Evolutionary conservation across 2,888 invertebrate genomes (phyloP).

Genomic region (Drosophila rellima): DNA sequence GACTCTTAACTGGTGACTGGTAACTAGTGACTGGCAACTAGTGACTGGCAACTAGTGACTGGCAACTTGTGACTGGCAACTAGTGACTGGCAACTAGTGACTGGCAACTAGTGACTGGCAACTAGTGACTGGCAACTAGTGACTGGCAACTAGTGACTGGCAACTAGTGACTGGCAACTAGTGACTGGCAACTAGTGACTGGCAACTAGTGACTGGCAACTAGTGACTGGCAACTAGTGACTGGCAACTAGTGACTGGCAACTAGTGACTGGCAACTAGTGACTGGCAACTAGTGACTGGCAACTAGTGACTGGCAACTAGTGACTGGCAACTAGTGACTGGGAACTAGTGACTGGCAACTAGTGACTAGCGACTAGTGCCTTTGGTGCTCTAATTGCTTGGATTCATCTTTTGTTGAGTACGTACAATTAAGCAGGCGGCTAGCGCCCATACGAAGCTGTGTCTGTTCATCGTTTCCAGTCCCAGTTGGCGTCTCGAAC

Average conservation of each 20-base stretch:
- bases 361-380: not conserved
- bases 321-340: not conserved
- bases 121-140: not conserved
- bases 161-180: not conserved
- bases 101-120: not conserved
- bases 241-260: not conserved
- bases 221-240: not conserved
- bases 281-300: not conserved
- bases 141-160: not conserved
- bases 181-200: not conserved
- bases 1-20: not conserved
- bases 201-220: not conserved
- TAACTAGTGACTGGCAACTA: not conserved
- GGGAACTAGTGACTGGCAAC: not conserved
- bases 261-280: not conserved
- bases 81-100: not conserved
- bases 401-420: slow-evolving; percentile 18
- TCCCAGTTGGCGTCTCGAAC: slow-evolving; percentile 65
- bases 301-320: not conserved
- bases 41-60: not conserved
- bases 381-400: not conserved
- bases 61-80: not conserved
- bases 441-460: slow-evolving; percentile 78
- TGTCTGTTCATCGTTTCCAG: slow-evolving; percentile 81
- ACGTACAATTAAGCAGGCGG: slow-evolving; percentile 84